phyloP scores from a whole-genome alignment of 1,140 invertebrate species.

The Bombus difficillimus region DNA sequence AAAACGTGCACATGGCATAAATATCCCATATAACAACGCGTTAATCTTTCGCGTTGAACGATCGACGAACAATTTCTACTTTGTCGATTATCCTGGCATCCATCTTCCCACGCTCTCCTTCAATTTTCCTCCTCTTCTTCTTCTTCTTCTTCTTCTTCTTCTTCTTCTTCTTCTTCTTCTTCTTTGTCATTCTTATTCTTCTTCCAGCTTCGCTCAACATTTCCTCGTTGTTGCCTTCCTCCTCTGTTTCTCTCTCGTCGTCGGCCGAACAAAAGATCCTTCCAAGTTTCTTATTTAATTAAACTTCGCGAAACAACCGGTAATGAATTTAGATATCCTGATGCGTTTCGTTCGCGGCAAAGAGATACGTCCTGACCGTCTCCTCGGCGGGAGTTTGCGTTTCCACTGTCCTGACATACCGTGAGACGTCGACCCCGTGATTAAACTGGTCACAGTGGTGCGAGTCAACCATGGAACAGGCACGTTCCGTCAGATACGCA shows the following conservation, averaged over 20 bases:
- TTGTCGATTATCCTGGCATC: conserved; percentile 39
- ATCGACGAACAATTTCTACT: conserved; percentile 30
- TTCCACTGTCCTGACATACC: conserved; percentile 11
- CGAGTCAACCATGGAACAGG: conserved; percentile 48
- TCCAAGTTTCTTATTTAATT: conserved; percentile 66
- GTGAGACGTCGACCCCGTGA: conserved; percentile 17
- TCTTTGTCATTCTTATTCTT: background rate
- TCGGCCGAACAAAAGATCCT: conserved; percentile 38
- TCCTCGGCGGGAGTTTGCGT: conserved; percentile 22
- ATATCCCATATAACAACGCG: background rate
- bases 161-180: background rate
- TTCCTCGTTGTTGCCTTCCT: conserved; percentile 32
- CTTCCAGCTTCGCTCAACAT: background rate
- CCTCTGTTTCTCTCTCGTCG: conserved; percentile 19
- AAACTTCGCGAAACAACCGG: conserved; percentile 68
- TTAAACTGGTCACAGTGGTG: conserved; percentile 58
- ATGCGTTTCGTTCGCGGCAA: conserved; percentile 54
- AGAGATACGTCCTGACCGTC: conserved; percentile 40
- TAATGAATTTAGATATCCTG: conserved; percentile 71
- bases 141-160: background rate
- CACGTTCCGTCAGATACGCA: background rate
- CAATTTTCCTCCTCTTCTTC: background rate
- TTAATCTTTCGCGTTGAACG: conserved; percentile 29
- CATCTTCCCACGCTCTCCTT: conserved; percentile 15
- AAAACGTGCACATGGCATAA: background rate